Conservation (phyloP, 2,888 invertebrate species). For the Strigamia transsilvanica region DNA sequence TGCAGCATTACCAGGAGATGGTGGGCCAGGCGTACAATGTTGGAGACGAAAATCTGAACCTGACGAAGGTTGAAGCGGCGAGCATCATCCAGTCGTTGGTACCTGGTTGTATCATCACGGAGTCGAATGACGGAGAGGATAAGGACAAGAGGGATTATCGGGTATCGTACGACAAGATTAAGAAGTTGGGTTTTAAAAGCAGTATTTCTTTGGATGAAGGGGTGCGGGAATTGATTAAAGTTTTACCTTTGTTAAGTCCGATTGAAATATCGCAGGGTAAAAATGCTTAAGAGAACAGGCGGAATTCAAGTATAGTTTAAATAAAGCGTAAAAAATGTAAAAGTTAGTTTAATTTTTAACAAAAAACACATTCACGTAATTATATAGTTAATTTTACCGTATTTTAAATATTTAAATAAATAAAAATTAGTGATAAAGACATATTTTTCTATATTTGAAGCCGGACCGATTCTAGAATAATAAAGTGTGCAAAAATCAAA, state of each 20-base stretch:
- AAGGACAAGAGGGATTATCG: conserved; percentile 64
- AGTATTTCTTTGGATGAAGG: conserved; percentile 62
- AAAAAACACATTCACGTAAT: conserved; percentile 6
- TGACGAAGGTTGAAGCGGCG: conserved; percentile 63
- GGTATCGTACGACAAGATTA: conserved; percentile 63
- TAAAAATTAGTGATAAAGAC: not conserved
- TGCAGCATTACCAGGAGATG: conserved; percentile 62
- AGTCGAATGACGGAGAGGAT: conserved; percentile 61
- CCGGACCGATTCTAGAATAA: not conserved
- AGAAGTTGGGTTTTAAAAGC: conserved; percentile 61
- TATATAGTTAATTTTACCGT: not conserved
- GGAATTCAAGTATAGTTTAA: conserved; percentile 11
- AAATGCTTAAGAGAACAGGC: conserved; percentile 56
- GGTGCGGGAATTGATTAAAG: conserved; percentile 61
- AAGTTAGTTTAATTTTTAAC: not conserved
- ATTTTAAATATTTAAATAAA: not conserved
- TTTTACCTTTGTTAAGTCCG: conserved; percentile 60
- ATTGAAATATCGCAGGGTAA: conserved; percentile 57
- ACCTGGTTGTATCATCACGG: conserved; percentile 60
- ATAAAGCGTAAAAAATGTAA: not conserved
- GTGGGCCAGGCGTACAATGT: conserved; percentile 63
- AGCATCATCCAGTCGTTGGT: conserved; percentile 60
- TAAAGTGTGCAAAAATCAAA: conserved; percentile 16
- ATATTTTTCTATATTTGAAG: conserved; percentile 13
- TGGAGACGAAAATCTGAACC: conserved; percentile 64